Base-by-base conservation (phyloP, 1,140 invertebrate genomes). In the Lepidostoma basale region DNA sequence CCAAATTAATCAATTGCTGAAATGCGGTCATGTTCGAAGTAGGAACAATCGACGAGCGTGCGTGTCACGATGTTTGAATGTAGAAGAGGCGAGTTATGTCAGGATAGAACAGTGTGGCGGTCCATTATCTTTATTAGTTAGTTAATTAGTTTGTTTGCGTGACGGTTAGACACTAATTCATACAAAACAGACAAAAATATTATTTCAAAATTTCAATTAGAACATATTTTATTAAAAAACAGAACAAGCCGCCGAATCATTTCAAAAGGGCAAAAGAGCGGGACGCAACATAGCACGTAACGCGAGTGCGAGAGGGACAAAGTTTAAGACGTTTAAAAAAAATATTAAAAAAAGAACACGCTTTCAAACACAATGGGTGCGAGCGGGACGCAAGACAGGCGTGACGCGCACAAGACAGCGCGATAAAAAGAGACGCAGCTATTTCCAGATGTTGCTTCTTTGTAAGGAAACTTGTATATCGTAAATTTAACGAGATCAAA, bases 401-500 rank as follows among this genome's bases (percentile, higher is more conserved):
- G 26, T 26, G 18, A 49, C 2, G 28, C 6, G 28, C 14, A 54
- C 26, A 5, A 47, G 26, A 16, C n/a, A 54, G 49, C 28, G 14
- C 9, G 49, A 54, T 25, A 30, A n/a, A 26, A 14, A 25, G 14
- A 14, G 26, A 28, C 3, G n/a, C n/a, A n/a, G n/a, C n/a, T n/a
- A n/a, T n/a, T n/a, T n/a, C n/a, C n/a, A 28, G 26, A 30, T 20
- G 20, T 28, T 14, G 14, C 49, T 3, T 12, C 49, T 28, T 6
- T 14, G 30, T 16, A 30, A 20, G 14, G 6, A 54, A 26, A 30
- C 49, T 30, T 25, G 49, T 54, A 12, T 30, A 54, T 54, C 49
- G 49, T 54, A 54, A 54, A 54, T 26, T n/a, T n/a, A 54, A 54
- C 33, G 30, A 54, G 49, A 54, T 54, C 28, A n/a, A 28, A 54